Base-by-base conservation (phyloP, 1,140 invertebrate species). In the Copidosoma floridanum region DNA sequence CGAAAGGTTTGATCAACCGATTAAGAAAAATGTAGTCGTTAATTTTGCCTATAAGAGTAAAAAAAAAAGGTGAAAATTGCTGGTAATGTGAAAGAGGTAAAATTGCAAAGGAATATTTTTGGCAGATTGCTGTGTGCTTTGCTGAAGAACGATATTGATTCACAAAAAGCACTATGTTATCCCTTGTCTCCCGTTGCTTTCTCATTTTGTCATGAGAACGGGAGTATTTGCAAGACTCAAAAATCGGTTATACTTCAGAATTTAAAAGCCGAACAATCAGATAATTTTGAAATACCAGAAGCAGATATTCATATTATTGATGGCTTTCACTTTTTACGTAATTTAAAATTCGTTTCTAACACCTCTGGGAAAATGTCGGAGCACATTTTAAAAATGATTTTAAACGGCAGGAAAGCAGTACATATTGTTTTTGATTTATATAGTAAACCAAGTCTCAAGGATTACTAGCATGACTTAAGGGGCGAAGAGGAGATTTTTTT, bases 1-100 rank as follows among this genome's bases (percentile, higher is more conserved):
- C 50, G 61, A 57, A 27, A 65, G 61, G 38, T 69, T 67, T 65
- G 63, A 69, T 32, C 59, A 64, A 61, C n/a, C 57, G 16, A 63
- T 63, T 40, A 47, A n/a, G 11, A 63, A 27, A 53, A 63, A 58
- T 53, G 52, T 44, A 63, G 27, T 63, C 6, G 12, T 35, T 7
- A 52, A 57, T 63, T 63, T 63, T 57, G 47, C 57, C 24, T 43
- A 52, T 37, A 57, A 47, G 8, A 54, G 48, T 29, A 60, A n/a
- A 29, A 64, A 70, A 59, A 66, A 65, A 67, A n/a, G n/a, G 54
- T 63, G 1, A 63, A 56, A 61, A 53, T 52, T 7, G 44, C 48
- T 51, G 56, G 61, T 44, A 68, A 64, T 67, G 48, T 64, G n/a
- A 47, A 66, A 59, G 69, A 71, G 65, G 51, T 71, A 20, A 62